Evolutionary conservation across 2,113 vertebrate genomes (phyloP).

Genomic region (Alexandromys fortis): DNA sequence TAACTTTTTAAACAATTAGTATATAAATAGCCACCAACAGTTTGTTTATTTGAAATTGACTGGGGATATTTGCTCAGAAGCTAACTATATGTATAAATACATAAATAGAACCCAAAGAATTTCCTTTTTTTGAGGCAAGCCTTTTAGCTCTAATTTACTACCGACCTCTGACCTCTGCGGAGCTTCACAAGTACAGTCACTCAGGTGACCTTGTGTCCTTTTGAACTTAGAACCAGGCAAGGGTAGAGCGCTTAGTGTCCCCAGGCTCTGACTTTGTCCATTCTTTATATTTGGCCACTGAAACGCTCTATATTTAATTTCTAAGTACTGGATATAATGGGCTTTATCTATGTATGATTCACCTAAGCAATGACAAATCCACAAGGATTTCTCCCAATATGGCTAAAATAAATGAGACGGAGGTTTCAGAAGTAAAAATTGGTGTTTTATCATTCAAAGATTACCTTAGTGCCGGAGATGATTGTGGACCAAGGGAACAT

Average conservation of each 20-base stretch:
- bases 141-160: neutral
- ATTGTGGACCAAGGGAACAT: neutral
- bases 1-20: neutral
- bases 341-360: neutral
- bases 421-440: slow-evolving; percentile 3
- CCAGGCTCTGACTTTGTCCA: neutral
- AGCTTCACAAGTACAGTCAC: neutral
- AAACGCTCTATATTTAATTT: slow-evolving; percentile 43
- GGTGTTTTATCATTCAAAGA: neutral
- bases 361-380: neutral
- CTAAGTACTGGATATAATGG: neutral
- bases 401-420: neutral
- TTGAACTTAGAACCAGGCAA: neutral
- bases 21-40: neutral
- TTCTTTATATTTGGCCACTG: neutral
- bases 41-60: neutral
- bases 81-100: neutral
- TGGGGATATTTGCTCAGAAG: neutral
- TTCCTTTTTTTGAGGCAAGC: neutral
- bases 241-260: neutral
- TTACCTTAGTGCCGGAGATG: slow-evolving; percentile 5
- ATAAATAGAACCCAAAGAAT: slow-evolving; percentile 20
- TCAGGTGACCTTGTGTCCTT: neutral
- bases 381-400: neutral
- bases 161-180: no score